Evolutionary conservation across 1,140 invertebrate genomes (phyloP), one percentile per base, ranked within the genome.

Genomic region (Achroia grisella): DNA sequence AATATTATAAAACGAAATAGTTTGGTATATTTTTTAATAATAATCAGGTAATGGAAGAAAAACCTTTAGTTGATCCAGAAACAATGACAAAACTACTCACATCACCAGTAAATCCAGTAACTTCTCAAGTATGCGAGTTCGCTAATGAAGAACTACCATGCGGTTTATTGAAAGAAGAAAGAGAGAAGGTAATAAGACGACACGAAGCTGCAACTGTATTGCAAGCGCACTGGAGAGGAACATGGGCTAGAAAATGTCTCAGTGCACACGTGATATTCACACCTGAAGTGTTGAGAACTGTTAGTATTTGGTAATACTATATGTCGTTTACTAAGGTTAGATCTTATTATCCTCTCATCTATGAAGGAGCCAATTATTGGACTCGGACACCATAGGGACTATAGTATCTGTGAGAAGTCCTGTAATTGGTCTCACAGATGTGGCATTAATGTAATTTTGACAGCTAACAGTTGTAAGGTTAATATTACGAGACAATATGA

Each of bases 151-250:
- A 71, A 11, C 10, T 72, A 0, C 62, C 66, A 0, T 77, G 79
- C 56, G 70, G 66, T 11, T 10, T 65, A 1, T 32, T 79, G 13
- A 83, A 73, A 34, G 57, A 59, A 27, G 63, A 81, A 46, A 56
- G 75, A 14, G 67, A 76, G 10, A 71, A 66, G 13, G 12, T 71
- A 0, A 62, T 80, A 4, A 66, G 34, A 8, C 65, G 48, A 41
- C 71, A 83, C 13, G 71, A 77, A 31, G 75, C 79, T 10, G 79
- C 77, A 0, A 79, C 62, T 2, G 8, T 59, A 0, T 49, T 83
- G 4, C 79, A 83, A 48, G 59, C 76, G 0, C 44, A 65, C 41
- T 83, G 79, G 79, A 66, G 75, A 63, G 76, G 75, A 14, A 52
- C 52, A 8, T 71, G 73, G 66, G 70, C 62, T 3, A 57, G 76